Base-by-base conservation (phyloP, 2,797 vertebrate species). In the Parambassis ranga region DNA sequence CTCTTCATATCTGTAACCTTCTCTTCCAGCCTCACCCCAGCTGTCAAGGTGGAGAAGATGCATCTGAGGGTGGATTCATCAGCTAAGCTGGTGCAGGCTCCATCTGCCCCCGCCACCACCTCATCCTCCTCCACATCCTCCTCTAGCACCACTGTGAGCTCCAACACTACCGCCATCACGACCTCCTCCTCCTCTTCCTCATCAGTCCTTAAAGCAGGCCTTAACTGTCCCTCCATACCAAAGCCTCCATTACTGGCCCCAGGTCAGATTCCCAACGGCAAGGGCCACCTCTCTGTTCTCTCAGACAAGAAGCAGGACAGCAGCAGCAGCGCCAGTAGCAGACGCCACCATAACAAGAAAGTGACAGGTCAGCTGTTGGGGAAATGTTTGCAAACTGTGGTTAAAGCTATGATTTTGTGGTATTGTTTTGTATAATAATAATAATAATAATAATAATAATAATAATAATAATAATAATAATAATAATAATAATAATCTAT, bases 191-290 rank as follows among this genome's bases (percentile, higher is more conserved):
- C 65, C 24, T 43, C 63, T 2, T n/a, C n/a, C n/a, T n/a, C 90
- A 66, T 91, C 92, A 75, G 87, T 87, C 92, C 93, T 94, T 92
- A 99, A 98, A 95, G 90, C 94, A 95, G 95, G 96, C 96, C 96
- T 98, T 99, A 98, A 97, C 93, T 96, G 94, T 93, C 93, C 95
- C 92, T 95, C 95, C 94, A 95, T 98, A 99, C 98, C 96, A 99
- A 99, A 98, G 97, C 95, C 96, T 94, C 93, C 94, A 92, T 94
- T 95, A 93, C 93, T 93, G 94, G 95, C 95, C 85, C 92, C 95
- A 61, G 95, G 95, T 92, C 98, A 97, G 89, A 96, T 98, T 90
- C 94, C 96, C 90, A 98, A 98, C 61, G 97, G 96, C 92, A 98
- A 96, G 94, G 95, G 95, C 90, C 95, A 97, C 92, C 90, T 94